phyloP scores from a whole-genome alignment of 2,113 vertebrate genomes.

The Holacanthus passer region DNA sequence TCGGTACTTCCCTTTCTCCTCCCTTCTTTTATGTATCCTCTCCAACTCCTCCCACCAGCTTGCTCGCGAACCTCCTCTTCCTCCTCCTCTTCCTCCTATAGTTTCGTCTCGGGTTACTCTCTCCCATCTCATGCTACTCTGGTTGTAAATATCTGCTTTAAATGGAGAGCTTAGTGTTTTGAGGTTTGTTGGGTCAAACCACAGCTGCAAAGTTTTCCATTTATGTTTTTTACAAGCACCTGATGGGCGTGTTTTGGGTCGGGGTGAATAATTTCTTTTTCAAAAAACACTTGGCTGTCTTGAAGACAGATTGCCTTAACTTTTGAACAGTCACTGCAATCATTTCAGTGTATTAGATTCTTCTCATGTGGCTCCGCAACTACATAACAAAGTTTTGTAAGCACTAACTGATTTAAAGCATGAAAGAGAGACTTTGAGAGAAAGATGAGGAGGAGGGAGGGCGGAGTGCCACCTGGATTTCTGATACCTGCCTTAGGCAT shows the following conservation, averaged over 20 bases:
- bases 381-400: slow-evolving; percentile 36
- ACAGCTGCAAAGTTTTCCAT: slow-evolving; percentile 27
- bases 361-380: slow-evolving; percentile 40
- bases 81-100: slow-evolving; percentile 18
- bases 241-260: slow-evolving; percentile 15
- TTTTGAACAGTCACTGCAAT: slow-evolving; percentile 37
- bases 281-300: slow-evolving; percentile 24
- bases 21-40: slow-evolving; percentile 32
- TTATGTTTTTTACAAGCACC: not conserved
- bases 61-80: slow-evolving; percentile 1
- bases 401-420: slow-evolving; percentile 14
- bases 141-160: slow-evolving; percentile 13
- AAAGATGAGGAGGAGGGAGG: not conserved
- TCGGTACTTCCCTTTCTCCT: slow-evolving; percentile 36
- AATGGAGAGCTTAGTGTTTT: slow-evolving; percentile 2
- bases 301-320: slow-evolving; percentile 45
- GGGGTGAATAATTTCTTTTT: not conserved
- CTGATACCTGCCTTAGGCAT: slow-evolving; percentile 19
- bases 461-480: slow-evolving; percentile 13
- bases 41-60: slow-evolving; percentile 28
- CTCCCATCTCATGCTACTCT: not conserved
- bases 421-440: slow-evolving; percentile 18
- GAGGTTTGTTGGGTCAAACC: not conserved
- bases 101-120: slow-evolving; percentile 23
- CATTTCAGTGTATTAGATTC: slow-evolving; percentile 25